Evolutionary conservation across 2,113 vertebrate genomes (phyloP).

Genomic region (Sphaerodactylus townsendi): DNA sequence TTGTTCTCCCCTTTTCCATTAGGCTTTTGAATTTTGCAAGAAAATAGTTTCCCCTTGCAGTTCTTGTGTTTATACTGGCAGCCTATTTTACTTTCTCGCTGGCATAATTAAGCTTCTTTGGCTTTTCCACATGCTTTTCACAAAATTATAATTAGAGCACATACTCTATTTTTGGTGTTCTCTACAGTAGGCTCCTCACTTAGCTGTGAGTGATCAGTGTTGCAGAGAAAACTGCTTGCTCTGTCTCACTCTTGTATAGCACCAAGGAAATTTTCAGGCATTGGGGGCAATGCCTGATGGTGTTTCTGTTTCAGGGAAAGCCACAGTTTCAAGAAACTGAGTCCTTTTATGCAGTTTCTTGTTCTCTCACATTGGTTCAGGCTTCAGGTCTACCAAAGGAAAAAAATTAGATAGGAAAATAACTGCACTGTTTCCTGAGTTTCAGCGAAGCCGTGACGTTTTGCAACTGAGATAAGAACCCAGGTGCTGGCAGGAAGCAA

Average conservation of each 20-base stretch:
- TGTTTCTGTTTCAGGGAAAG: too few species aligned
- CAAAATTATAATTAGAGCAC: conserved; percentile 9
- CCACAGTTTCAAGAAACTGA: too few species aligned
- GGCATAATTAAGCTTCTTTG: not conserved
- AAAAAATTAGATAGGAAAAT: too few species aligned
- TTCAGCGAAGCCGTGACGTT: too few species aligned
- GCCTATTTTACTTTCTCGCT: not conserved
- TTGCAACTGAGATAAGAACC: too few species aligned
- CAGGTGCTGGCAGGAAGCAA: too few species aligned
- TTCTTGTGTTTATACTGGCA: not conserved
- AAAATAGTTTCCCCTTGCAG: not conserved
- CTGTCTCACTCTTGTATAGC: not conserved
- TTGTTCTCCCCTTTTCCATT: not conserved
- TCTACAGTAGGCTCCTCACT: not conserved
- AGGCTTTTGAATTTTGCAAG: not conserved
- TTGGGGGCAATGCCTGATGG: not conserved
- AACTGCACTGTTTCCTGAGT: too few species aligned
- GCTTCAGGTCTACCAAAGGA: too few species aligned
- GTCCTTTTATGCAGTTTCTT: too few species aligned
- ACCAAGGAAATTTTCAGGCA: not conserved
- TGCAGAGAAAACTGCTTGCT: not conserved
- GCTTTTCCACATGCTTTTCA: not conserved
- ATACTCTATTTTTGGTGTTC: not conserved
- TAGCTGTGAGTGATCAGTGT: not conserved
- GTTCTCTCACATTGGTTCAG: too few species aligned